Evolutionary conservation across 2,888 invertebrate genomes (phyloP), one percentile per base, ranked within the genome.

Genomic region (Oscheius sp.): DNA sequence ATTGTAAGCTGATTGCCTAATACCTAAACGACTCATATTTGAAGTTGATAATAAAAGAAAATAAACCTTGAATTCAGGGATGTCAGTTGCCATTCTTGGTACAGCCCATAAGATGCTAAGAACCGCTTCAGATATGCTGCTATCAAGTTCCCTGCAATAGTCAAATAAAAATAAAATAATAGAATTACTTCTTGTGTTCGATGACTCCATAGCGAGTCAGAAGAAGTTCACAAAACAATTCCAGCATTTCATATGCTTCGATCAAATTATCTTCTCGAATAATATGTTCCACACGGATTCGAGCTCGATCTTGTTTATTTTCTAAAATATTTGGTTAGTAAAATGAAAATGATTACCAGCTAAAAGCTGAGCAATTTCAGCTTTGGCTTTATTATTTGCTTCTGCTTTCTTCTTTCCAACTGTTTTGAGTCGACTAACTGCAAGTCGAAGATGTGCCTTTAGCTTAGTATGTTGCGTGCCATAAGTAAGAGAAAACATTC

Each of bases 391-490:
- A 88, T 95, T 93, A 1, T 96, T 94, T 84, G 97, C 90, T 90
- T 99, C 99, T 0, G 96, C 93, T 91, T 97, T 97, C 91, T 99
- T 99, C 90, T 98, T 99, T 89, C 96, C 96, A 81, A 98, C 89
- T 70, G 99, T 90, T 90, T 97, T 97, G 45, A 99, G 91, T 56
- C 98, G 93, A 89, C 96, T 96, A 84, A 96, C 93, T 7, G 95
- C 93, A 82, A 99, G 91, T 80, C 97, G 92, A 74, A 99, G 90
- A 90, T 99, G 94, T 9, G 99, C 99, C 92, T 98, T 98, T 69
- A 99, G 91, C 90, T 98, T 99, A 18, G 87, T 88, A 88, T 97
- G 97, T 90, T 96, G 97, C 1, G 95, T 93, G 56, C 93, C 93
- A 89, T 94, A 93, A 23, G 94, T 93, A 69, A 90, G 81, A 27